Percentiles rank a stretch among this genome's conserved stretches.
Conservation (phyloP, 2,113 vertebrate genomes). For the Urocolius indicus region DNA sequence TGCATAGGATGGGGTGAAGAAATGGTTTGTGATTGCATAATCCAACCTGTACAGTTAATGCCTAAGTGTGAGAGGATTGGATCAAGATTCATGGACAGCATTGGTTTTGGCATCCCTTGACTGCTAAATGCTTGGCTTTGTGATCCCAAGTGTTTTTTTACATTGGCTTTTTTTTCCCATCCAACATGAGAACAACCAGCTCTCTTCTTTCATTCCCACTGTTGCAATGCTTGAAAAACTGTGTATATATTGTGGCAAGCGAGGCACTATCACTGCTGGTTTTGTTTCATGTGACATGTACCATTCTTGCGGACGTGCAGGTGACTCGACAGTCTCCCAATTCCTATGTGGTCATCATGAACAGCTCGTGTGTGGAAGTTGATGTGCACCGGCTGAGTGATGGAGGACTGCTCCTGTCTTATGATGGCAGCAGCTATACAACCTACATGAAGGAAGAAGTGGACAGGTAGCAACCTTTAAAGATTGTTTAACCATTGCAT, state of each 20-base stretch:
- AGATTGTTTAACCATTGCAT: neutral
- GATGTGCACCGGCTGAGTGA: constrained; percentile 96
- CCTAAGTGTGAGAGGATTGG: neutral
- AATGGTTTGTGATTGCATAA: neutral
- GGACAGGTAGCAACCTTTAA: constrained; percentile 82
- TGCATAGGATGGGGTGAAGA: neutral
- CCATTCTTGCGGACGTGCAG: constrained; percentile 34
- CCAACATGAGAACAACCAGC: neutral
- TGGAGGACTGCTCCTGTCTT: constrained; percentile 93
- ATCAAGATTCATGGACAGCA: neutral
- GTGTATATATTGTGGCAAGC: neutral
- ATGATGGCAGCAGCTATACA: constrained; percentile 98
- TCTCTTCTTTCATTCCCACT: neutral
- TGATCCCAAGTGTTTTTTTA: neutral
- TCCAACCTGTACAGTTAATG: neutral
- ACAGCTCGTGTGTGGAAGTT: constrained; percentile 88
- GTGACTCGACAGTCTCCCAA: constrained; percentile 97
- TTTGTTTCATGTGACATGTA: neutral
- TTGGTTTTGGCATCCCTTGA: neutral
- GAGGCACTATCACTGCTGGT: rapidly evolving
- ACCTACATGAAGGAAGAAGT: constrained; percentile 99
- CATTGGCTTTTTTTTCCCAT: neutral
- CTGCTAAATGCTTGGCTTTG: neutral
- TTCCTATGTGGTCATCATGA: constrained; percentile 98
- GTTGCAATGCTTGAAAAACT: neutral